Evolutionary conservation across 2,113 vertebrate species (phyloP).

Genomic region (Gobiocypris rarus): DNA sequence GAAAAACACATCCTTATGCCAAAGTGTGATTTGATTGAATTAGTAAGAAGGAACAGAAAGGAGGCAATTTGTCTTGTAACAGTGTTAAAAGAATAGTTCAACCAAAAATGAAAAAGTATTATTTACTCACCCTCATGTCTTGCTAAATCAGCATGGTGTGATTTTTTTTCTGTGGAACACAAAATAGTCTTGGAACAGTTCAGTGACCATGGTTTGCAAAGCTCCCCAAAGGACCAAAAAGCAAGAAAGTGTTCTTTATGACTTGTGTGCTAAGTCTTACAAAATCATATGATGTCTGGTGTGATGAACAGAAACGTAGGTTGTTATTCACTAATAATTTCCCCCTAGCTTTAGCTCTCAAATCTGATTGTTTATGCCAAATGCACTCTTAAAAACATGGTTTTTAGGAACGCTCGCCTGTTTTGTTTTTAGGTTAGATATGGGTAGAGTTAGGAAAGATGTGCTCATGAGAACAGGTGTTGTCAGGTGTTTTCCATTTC

Average conservation of each 20-base stretch:
- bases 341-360: no score
- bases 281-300: neutral
- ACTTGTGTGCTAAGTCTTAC: neutral
- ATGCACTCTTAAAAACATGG: no score
- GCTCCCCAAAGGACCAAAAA: neutral
- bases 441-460: no score
- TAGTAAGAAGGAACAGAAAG: conserved; percentile 55
- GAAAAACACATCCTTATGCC: conserved; percentile 55
- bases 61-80: conserved; percentile 58
- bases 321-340: neutral
- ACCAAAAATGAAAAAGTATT: conserved; percentile 55
- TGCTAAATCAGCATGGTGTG: neutral
- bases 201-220: neutral
- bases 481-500: no score
- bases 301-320: neutral
- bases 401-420: no score
- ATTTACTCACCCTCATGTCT: neutral
- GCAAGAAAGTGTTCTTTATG: neutral
- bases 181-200: neutral
- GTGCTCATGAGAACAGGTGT: no score
- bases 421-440: no score
- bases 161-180: neutral
- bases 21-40: conserved; percentile 64
- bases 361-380: no score
- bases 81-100: conserved; percentile 51